Evolutionary conservation across 1,140 invertebrate genomes (phyloP).

Genomic region (Drosophila pectinifera): DNA sequence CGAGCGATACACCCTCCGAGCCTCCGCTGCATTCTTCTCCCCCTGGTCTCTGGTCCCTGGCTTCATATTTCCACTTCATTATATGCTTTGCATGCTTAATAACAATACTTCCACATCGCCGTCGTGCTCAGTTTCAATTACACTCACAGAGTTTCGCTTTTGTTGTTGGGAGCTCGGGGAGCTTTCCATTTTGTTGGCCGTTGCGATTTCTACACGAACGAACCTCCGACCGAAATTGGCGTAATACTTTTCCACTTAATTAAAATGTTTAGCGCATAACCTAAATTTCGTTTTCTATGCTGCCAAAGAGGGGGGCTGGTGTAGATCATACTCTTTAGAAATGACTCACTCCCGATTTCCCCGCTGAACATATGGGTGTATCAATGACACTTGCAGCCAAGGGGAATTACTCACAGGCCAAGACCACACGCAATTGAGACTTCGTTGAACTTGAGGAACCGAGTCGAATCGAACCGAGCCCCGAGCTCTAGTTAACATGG

Average conservation of each 20-base stretch:
- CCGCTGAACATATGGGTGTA: slow-evolving; percentile 51
- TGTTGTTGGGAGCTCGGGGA: slow-evolving; percentile 50
- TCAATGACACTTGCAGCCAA: slow-evolving; percentile 68
- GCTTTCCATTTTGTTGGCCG: slow-evolving; percentile 77
- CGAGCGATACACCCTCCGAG: slow-evolving; percentile 16
- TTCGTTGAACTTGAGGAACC: slow-evolving; percentile 72
- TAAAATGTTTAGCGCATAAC: slow-evolving; percentile 81
- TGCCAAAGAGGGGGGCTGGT: neutral
- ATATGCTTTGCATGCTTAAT: slow-evolving; percentile 83
- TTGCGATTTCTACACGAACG: slow-evolving; percentile 74
- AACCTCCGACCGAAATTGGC: slow-evolving; percentile 69
- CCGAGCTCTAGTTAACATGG: slow-evolving; percentile 32
- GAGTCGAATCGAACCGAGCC: neutral
- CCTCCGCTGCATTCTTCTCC: slow-evolving; percentile 33
- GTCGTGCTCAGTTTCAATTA: slow-evolving; percentile 82
- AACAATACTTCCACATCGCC: slow-evolving; percentile 81
- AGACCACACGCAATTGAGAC: slow-evolving; percentile 60
- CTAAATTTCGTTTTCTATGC: slow-evolving; percentile 74
- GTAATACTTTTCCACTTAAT: slow-evolving; percentile 82
- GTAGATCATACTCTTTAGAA: neutral
- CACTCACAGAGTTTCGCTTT: slow-evolving; percentile 76
- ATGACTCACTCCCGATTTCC: slow-evolving; percentile 23
- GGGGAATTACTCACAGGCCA: slow-evolving; percentile 15
- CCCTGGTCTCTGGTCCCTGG: slow-evolving; percentile 55
- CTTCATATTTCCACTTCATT: slow-evolving; percentile 81